A percentile compares a stretch with the other conserved stretches of the same genome.
Conservation (phyloP, 2,888 invertebrate genomes). For the Chymomyza caudatula region DNA sequence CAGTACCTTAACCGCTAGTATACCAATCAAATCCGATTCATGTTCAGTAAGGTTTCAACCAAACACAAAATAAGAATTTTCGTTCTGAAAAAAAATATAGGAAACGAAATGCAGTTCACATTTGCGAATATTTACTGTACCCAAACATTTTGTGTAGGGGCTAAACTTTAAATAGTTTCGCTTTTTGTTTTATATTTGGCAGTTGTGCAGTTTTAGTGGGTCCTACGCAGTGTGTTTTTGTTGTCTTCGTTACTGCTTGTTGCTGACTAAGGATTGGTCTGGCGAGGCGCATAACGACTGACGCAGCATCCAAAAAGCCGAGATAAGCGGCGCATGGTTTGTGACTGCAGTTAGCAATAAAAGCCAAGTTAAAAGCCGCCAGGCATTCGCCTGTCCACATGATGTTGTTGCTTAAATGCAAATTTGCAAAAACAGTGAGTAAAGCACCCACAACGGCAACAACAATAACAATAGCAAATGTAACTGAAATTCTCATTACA, state of each 20-base stretch:
- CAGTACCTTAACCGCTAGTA: too few species aligned
- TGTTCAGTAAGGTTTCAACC: too few species aligned
- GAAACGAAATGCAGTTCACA: too few species aligned
- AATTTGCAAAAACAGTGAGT: conserved; percentile 24
- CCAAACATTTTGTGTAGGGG: background rate
- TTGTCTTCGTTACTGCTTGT: background rate
- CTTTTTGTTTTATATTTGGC: background rate
- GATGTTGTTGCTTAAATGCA: conserved; percentile 53
- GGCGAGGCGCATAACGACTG: background rate
- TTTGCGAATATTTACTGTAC: too few species aligned
- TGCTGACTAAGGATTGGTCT: background rate
- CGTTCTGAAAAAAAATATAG: too few species aligned
- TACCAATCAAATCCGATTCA: too few species aligned
- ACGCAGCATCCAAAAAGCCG: background rate
- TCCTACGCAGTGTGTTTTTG: background rate
- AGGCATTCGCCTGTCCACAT: background rate
- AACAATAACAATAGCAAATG: conserved; percentile 27
- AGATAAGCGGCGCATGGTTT: background rate
- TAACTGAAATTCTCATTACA: conserved; percentile 63
- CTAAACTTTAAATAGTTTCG: background rate
- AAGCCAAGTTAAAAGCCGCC: background rate
- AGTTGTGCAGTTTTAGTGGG: background rate
- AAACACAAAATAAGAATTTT: too few species aligned
- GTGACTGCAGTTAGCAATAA: background rate
- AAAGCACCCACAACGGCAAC: conserved; percentile 10